Percentiles rank a stretch among this genome's conserved stretches.
Evolutionary conservation across 2,113 vertebrate species (phyloP).

Genomic region (Bettongia penicillata): DNA sequence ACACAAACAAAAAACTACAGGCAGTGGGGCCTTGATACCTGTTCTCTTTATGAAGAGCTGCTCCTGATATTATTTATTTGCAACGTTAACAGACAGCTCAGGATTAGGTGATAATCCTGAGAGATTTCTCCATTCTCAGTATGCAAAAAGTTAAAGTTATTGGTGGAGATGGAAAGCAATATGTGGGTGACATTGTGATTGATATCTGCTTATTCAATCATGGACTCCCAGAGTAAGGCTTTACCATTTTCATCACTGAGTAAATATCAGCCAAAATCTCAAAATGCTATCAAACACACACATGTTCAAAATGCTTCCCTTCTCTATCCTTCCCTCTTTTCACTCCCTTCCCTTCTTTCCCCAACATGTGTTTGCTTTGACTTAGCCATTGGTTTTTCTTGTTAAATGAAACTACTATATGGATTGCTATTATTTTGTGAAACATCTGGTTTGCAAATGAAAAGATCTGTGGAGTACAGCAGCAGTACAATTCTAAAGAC

Average conservation of each 20-base stretch:
- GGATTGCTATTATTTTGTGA: conserved; percentile 70
- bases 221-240: neutral
- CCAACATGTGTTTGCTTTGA: neutral
- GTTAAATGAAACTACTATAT: conserved; percentile 38
- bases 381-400: conserved; percentile 44
- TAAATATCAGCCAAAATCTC: rapidly evolving
- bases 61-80: neutral
- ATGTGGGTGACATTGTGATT: neutral
- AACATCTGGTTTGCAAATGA: conserved; percentile 76
- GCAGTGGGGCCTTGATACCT: neutral
- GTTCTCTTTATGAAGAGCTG: conserved; percentile 14
- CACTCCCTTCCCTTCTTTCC: neutral
- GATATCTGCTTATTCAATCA: neutral
- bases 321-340: neutral
- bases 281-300: rapidly evolving
- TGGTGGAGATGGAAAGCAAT: neutral
- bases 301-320: neutral
- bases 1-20: neutral
- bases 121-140: neutral
- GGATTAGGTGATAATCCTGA: neutral
- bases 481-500: neutral
- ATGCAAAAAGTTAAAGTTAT: neutral
- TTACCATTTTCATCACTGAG: neutral
- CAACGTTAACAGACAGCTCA: neutral
- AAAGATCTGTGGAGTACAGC: conserved; percentile 57